phyloP scores from a whole-genome alignment of 2,888 invertebrate species.

The Octonoba sinensis region DNA sequence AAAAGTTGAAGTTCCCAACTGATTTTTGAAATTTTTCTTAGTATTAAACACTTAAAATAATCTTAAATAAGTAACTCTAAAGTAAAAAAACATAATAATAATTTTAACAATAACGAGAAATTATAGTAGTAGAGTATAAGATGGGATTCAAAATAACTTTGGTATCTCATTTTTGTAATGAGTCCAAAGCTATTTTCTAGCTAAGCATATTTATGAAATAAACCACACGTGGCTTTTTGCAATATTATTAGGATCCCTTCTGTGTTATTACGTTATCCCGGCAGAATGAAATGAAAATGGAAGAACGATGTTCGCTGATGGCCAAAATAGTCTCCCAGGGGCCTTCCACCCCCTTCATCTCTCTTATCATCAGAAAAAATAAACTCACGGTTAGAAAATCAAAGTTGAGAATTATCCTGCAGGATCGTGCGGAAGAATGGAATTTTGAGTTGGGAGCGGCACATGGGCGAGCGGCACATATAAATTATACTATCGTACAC shows the following conservation, averaged over 20 bases:
- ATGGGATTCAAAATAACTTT: too few relatives aligned
- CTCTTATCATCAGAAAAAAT: slow-evolving; percentile 9
- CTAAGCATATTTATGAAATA: too few relatives aligned
- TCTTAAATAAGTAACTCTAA: too few relatives aligned
- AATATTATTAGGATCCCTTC: slow-evolving; percentile 24
- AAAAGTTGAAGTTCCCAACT: too few relatives aligned
- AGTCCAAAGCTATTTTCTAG: too few relatives aligned
- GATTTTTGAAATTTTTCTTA: too few relatives aligned
- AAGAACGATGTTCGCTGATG: slow-evolving; percentile 68
- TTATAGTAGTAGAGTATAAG: too few relatives aligned
- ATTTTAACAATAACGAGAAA: too few relatives aligned
- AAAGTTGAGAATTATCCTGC: slow-evolving; percentile 28
- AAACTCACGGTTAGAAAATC: slow-evolving; percentile 11
- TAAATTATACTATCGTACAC: slow-evolving; percentile 21
- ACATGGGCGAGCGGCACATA: too few relatives aligned
- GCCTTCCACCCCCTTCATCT: slow-evolving; percentile 2
- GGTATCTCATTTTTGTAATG: too few relatives aligned
- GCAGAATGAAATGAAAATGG: slow-evolving; percentile 39
- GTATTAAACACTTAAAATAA: too few relatives aligned
- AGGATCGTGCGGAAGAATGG: slow-evolving; percentile 14
- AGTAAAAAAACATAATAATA: too few relatives aligned
- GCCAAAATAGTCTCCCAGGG: slow-evolving; percentile 31
- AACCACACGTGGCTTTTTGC: neutral
- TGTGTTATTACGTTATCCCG: slow-evolving; percentile 34
- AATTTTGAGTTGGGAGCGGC: slow-evolving; percentile 7